phyloP scores from a whole-genome alignment of 2,113 vertebrate genomes.

The Psephotus haematonotus region DNA sequence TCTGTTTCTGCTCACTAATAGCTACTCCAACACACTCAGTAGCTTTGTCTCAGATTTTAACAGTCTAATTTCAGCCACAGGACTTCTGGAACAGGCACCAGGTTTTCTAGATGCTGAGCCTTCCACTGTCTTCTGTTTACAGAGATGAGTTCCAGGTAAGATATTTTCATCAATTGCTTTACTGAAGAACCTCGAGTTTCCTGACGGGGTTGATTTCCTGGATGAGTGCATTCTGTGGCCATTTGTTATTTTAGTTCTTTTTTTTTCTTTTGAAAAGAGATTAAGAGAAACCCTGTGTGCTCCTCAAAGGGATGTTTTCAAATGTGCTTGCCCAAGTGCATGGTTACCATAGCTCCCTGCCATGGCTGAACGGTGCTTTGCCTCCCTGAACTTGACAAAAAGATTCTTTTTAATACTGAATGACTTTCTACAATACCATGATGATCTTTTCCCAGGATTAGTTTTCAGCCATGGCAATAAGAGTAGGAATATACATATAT shows the following conservation, averaged over 20 bases:
- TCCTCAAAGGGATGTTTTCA: not conserved
- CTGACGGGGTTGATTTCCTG: not conserved
- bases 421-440: not conserved
- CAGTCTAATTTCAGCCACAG: not conserved
- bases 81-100: not conserved
- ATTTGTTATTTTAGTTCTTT: not conserved
- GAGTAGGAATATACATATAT: not conserved
- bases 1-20: not conserved
- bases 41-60: not conserved
- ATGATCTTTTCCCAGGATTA: not conserved
- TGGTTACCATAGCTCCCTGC: conserved; percentile 1
- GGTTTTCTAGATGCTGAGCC: not conserved
- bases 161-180: not conserved
- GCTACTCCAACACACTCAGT: not conserved
- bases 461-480: not conserved
- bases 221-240: not conserved
- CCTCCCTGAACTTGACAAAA: conserved; percentile 21
- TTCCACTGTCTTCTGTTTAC: not conserved
- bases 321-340: not conserved
- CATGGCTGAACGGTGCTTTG: not conserved
- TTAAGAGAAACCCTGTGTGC: not conserved
- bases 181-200: not conserved
- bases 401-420: not conserved
- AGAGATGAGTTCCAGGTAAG: not conserved
- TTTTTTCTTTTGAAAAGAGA: not conserved